These are phyloP conservation scores for Lathamus discolor DNA, from an alignment of 2,113 vertebrate genomes.

Conservation along the genomic window DNA sequence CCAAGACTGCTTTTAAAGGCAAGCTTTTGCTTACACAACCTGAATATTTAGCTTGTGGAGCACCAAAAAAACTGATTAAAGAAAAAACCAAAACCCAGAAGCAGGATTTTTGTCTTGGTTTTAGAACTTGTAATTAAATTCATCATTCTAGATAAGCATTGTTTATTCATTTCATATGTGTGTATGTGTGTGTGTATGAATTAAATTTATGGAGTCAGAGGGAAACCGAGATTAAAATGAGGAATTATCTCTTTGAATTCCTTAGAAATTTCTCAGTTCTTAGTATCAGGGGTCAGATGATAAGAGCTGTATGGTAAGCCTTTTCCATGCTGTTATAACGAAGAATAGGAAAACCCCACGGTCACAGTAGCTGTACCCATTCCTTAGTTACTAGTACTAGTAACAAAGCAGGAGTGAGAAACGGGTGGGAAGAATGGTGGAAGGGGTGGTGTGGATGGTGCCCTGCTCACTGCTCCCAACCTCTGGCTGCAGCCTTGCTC, in stretches of 20 bases:
- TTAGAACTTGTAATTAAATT: neutral
- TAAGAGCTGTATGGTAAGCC: neutral
- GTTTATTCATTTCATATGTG: neutral
- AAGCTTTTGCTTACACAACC: neutral
- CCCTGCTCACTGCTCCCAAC: rapidly evolving
- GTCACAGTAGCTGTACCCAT: neutral
- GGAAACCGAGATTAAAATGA: neutral
- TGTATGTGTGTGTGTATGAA: neutral
- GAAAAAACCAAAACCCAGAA: rapidly evolving
- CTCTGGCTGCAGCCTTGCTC: neutral
- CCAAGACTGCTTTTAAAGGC: neutral
- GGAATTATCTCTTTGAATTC: neutral
- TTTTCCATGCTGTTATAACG: neutral
- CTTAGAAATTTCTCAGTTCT: neutral
- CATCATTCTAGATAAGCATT: neutral
- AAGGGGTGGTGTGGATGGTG: neutral
- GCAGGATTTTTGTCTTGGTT: neutral
- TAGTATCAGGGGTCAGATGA: neutral
- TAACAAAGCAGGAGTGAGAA: neutral
- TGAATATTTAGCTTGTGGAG: neutral
- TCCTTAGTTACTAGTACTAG: rapidly evolving
- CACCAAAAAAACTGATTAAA: neutral
- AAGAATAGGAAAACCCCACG: neutral
- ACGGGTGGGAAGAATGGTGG: rapidly evolving
- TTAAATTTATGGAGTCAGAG: neutral